phyloP scores from a whole-genome alignment of 2,797 vertebrate species.

The Tangara arthus region DNA sequence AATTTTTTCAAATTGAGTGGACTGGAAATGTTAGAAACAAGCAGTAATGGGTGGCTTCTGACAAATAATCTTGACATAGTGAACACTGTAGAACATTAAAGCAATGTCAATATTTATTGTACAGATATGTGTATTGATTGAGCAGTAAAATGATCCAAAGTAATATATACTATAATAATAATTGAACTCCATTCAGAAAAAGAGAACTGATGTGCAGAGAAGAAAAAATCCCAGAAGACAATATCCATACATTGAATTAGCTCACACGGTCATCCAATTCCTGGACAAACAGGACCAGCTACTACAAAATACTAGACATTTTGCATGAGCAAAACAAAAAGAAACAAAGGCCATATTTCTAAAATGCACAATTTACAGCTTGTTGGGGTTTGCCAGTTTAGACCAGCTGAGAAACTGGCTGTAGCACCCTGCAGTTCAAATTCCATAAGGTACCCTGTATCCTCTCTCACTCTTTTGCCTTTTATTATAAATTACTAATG shows the following conservation, averaged over 20 bases:
- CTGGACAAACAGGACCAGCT: slow-evolving; percentile 8
- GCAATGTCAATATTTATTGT: slow-evolving; percentile 69
- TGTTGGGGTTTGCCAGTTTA: not conserved
- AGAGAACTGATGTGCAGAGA: not conserved
- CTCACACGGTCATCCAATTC: not conserved
- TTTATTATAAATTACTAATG: not conserved
- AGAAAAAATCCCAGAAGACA: not conserved
- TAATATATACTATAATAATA: slow-evolving; percentile 65
- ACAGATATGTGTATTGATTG: slow-evolving; percentile 65
- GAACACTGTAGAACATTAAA: slow-evolving; percentile 8
- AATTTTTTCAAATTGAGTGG: not conserved
- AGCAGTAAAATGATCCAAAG: slow-evolving; percentile 61
- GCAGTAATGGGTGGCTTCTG: not conserved
- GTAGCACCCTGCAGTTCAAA: not conserved
- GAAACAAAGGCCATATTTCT: not conserved
- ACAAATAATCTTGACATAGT: not conserved
- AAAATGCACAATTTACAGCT: not conserved
- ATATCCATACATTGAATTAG: slow-evolving; percentile 51
- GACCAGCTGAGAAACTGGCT: not conserved
- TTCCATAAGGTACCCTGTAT: not conserved
- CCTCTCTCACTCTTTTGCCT: not conserved
- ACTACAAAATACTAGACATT: not conserved
- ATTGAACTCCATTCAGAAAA: slow-evolving; percentile 64
- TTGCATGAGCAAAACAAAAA: not conserved
- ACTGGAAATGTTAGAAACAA: slow-evolving; percentile 24